Evolutionary conservation across 2,113 vertebrate species (phyloP).

Genomic region (Sylvilagus bachmani): DNA sequence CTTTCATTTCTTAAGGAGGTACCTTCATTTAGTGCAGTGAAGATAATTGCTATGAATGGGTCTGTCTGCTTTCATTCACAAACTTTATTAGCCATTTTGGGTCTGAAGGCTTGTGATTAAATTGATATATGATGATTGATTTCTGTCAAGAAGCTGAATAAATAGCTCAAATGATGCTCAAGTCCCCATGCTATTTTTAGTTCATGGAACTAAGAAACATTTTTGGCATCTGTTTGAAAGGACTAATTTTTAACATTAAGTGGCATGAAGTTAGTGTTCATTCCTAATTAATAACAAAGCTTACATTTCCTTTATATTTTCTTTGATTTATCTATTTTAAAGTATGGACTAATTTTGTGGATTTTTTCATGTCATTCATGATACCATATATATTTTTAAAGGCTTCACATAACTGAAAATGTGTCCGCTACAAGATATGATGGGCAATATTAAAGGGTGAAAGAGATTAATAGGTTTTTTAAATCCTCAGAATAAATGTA

Average conservation of each 20-base stretch:
- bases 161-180: conserved; percentile 10
- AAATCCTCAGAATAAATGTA: neutral
- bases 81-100: neutral
- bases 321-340: neutral
- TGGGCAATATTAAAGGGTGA: neutral
- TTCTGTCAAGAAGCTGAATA: neutral
- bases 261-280: neutral
- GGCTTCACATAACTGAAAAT: neutral
- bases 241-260: neutral
- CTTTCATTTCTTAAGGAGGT: conserved; percentile 10
- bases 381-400: conserved; percentile 6
- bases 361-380: neutral
- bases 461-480: neutral
- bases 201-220: neutral
- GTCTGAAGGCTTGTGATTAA: neutral
- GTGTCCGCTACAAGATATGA: neutral
- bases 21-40: neutral
- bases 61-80: neutral
- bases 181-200: neutral
- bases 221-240: neutral
- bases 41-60: neutral
- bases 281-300: neutral
- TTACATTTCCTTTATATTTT: neutral
- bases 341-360: neutral
- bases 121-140: neutral